Base-by-base conservation (phyloP, 2,797 vertebrate genomes). In the Lacerta viridis region DNA sequence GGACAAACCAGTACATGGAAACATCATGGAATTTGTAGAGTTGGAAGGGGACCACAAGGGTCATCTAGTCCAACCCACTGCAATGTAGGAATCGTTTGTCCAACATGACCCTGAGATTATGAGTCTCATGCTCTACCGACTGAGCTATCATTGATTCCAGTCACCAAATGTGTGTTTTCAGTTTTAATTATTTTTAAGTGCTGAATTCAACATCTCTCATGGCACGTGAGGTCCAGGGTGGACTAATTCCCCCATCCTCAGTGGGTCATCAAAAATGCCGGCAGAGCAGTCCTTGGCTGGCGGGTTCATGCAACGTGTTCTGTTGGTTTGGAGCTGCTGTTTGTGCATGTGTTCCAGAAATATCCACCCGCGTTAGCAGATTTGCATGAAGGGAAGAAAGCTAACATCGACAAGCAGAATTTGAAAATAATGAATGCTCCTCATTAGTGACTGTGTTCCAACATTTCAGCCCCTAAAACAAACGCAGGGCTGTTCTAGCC, bases 401-500 rank as follows among this genome's bases (percentile, higher is more conserved):
- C 11, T 76, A 86, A 39, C 33, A n/a, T 78, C 29, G 39, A 50
- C 43, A 75, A 75, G 50, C 71, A 66, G 36, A n/a, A 69, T 80
- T 39, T 83, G 59, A 84, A 75, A 75, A 59, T 69, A 76, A 83
- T 61, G 59, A 86, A 89, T 68, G 36, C 23, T 46, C 25, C 39
- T 80, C 46, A 74, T 69, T 69, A 41, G 9, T 5, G 17, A 27
- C 5, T 46, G 33, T 61, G 25, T 74, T 36, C 18, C 50, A 83
- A 41, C 61, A 29, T 71, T 86, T 77, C 33, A 88, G 77, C 72
- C 46, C 5, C 59, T 80, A 8, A 91, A 64, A 39, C 69, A 84
- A 59, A 84, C 69, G 55, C 84, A 61, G 59, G 43, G 75, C 59
- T 86, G 64, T 86, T 50, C 75, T 72, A 91, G 80, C 39, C 76